Conservation (phyloP, 2,113 vertebrate genomes). For the Plectropomus leopardus region DNA sequence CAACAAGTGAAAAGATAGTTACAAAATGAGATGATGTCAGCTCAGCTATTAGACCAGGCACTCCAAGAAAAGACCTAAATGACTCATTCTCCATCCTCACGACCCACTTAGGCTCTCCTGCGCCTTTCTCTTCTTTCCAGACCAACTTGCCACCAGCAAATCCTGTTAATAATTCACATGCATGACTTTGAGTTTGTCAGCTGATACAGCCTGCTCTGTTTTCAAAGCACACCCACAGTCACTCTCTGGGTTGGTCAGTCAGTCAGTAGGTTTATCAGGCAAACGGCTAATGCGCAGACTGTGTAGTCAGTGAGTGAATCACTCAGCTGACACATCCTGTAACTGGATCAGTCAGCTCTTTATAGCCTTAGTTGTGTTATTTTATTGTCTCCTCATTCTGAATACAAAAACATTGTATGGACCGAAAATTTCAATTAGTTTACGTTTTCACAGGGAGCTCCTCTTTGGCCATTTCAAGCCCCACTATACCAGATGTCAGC, state of each 20-base stretch:
- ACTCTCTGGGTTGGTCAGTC: slow-evolving; percentile 36
- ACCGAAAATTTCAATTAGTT: background rate
- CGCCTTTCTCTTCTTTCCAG: slow-evolving; percentile 57
- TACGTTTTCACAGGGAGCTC: background rate
- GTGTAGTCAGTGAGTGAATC: slow-evolving; percentile 40
- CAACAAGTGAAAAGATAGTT: background rate
- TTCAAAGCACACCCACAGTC: slow-evolving; percentile 59
- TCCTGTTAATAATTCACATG: slow-evolving; percentile 77
- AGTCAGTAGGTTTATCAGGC: slow-evolving; percentile 34
- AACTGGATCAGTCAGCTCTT: background rate
- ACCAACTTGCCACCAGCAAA: slow-evolving; percentile 29
- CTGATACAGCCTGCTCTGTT: slow-evolving; percentile 67
- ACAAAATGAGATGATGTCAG: slow-evolving; percentile 47
- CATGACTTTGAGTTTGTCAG: slow-evolving; percentile 69
- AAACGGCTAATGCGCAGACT: background rate
- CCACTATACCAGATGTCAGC: background rate
- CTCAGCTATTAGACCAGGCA: slow-evolving; percentile 17
- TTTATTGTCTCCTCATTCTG: background rate
- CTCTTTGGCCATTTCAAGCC: background rate
- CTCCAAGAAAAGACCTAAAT: slow-evolving; percentile 35
- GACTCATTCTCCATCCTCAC: slow-evolving; percentile 39
- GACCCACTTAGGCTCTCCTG: slow-evolving; percentile 53
- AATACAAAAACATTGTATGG: background rate
- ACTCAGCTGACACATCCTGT: slow-evolving; percentile 2
- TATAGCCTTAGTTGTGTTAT: background rate